Percentiles rank a stretch among this genome's conserved stretches.
Evolutionary conservation across 1,140 invertebrate species (phyloP).

Genomic region (Globodera rostochiensis): DNA sequence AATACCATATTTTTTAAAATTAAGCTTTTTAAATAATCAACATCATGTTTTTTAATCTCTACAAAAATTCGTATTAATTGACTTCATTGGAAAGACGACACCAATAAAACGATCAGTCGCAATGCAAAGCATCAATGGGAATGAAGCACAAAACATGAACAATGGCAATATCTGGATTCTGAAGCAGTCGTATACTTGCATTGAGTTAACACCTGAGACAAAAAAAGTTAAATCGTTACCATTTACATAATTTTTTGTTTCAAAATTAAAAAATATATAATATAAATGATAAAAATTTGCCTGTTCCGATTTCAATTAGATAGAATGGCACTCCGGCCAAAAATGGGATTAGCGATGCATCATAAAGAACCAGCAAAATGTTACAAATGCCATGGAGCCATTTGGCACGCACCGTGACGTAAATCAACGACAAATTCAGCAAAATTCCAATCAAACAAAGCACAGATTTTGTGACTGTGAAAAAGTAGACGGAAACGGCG

Average conservation of each 20-base stretch:
- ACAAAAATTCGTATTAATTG: not conserved
- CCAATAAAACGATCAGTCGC: slow-evolving; percentile 22
- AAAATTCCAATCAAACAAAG: slow-evolving; percentile 10
- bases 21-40: too few relatives aligned
- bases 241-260: not conserved
- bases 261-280: too few relatives aligned
- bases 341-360: slow-evolving; percentile 10
- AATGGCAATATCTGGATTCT: slow-evolving; percentile 5
- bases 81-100: slow-evolving; percentile 12
- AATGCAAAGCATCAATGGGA: slow-evolving; percentile 19
- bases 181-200: slow-evolving; percentile 7
- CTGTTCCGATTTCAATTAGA: not conserved
- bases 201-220: not conserved
- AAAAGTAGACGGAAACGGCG: slow-evolving; percentile 1
- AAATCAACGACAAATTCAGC: slow-evolving; percentile 17
- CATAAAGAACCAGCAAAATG: slow-evolving; percentile 21
- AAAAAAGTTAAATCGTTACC: not conserved
- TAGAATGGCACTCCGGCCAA: slow-evolving; percentile 5
- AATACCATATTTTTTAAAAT: too few relatives aligned
- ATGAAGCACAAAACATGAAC: slow-evolving; percentile 18
- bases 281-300: not conserved
- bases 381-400: slow-evolving; percentile 23
- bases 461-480: slow-evolving; percentile 11
- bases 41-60: not conserved
- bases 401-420: slow-evolving; percentile 21